Conservation (phyloP, 1,140 invertebrate genomes). For the Grapholita molesta region DNA sequence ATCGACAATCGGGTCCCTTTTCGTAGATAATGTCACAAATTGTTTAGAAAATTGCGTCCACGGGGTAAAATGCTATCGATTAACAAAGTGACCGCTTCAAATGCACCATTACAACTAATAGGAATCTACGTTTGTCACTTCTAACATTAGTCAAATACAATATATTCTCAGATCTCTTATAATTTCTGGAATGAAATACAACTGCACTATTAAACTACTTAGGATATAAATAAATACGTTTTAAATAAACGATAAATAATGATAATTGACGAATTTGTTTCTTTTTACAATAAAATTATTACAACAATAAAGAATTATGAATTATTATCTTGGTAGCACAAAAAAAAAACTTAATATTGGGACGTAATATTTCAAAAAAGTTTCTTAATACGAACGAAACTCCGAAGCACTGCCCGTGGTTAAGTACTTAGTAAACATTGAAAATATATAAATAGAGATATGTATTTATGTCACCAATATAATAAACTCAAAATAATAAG, state of each 20-base stretch:
- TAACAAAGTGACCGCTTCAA: conserved; percentile 35
- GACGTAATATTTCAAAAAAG: background rate
- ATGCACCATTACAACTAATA: conserved; percentile 41
- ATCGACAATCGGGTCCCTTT: too few species aligned
- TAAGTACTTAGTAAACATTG: too few species aligned
- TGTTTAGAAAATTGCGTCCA: background rate
- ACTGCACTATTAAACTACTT: conserved; percentile 9
- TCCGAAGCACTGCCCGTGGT: too few species aligned
- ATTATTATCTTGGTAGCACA: background rate
- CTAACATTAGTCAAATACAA: background rate
- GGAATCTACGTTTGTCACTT: conserved; percentile 30
- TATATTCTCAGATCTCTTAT: conserved; percentile 32
- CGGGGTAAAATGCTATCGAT: conserved; percentile 17
- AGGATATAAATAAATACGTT: conserved; percentile 5
- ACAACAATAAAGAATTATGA: background rate
- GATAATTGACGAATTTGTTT: conserved; percentile 10
- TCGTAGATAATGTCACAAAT: background rate
- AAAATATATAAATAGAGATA: too few species aligned
- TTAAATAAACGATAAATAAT: conserved; percentile 18
- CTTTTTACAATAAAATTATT: conserved; percentile 1
- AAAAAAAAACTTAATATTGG: background rate
- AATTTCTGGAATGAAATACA: conserved; percentile 23
- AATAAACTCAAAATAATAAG: background rate
- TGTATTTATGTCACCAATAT: background rate
- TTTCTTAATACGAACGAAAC: too few species aligned